Percentiles rank a stretch among this genome's conserved stretches.
Evolutionary conservation across 2,888 invertebrate genomes (phyloP).

Genomic region (Apotomis capreana): DNA sequence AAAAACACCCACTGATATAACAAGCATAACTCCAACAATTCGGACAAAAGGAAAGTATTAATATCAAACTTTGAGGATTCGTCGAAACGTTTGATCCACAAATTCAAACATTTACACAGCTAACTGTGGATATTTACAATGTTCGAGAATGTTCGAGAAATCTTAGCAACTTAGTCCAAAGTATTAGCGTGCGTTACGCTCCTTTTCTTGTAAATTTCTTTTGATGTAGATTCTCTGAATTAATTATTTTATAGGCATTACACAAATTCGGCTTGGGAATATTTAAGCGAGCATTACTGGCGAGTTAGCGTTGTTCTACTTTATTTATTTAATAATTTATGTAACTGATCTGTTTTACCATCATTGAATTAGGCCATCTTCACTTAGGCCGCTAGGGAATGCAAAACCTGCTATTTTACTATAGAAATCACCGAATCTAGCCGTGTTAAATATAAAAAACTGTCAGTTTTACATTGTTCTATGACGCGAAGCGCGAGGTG

Average conservation of each 20-base stretch:
- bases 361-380: too few species aligned
- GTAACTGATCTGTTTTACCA: neutral
- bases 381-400: too few species aligned
- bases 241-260: constrained; percentile 18
- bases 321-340: neutral
- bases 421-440: too few species aligned
- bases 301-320: neutral
- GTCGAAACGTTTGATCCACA: constrained; percentile 21
- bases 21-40: constrained; percentile 18
- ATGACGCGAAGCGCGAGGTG: too few species aligned
- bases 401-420: too few species aligned
- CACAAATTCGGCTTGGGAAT: constrained; percentile 4
- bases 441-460: too few species aligned
- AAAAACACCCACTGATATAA: constrained; percentile 18
- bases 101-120: constrained; percentile 32
- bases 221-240: constrained; percentile 27
- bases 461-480: too few species aligned
- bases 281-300: neutral
- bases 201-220: constrained; percentile 28
- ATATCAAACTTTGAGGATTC: constrained; percentile 25
- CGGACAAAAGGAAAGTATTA: constrained; percentile 22
- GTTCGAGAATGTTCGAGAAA: constrained; percentile 47
- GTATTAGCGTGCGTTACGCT: constrained; percentile 5
- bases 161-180: constrained; percentile 31
- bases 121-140: constrained; percentile 48